Conservation (phyloP, 2,888 invertebrate genomes). For the Unio delphinus region DNA sequence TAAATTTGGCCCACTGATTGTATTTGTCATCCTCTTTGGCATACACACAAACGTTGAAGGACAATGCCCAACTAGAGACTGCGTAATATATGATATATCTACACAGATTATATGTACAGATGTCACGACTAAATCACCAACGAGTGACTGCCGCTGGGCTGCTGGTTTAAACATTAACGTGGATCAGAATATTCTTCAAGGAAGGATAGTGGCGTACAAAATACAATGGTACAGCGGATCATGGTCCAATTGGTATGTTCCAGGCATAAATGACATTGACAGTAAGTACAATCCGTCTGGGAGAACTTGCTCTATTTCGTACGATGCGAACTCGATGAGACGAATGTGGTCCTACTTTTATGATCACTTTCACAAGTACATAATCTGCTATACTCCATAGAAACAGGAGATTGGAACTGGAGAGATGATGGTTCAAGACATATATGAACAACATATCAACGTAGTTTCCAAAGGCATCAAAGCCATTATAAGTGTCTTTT, state of each 20-base stretch:
- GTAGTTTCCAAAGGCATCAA: too few relatives aligned
- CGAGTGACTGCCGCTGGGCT: constrained; percentile 16
- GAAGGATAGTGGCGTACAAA: constrained; percentile 20
- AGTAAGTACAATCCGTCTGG: constrained; percentile 10
- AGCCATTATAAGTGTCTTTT: too few relatives aligned
- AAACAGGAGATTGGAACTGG: background rate
- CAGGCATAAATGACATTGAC: constrained; percentile 23
- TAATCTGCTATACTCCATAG: constrained; percentile 10
- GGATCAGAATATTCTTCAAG: constrained; percentile 6
- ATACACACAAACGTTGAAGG: too few relatives aligned
- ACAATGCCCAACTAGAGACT: too few relatives aligned
- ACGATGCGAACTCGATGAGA: constrained; percentile 10
- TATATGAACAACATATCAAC: too few relatives aligned
- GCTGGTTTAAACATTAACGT: constrained; percentile 15
- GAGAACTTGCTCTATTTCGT: background rate
- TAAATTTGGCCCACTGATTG: too few relatives aligned
- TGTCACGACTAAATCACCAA: background rate
- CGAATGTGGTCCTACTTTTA: constrained; percentile 21
- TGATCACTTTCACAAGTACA: constrained; percentile 25
- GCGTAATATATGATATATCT: background rate
- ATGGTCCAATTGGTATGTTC: constrained; percentile 24
- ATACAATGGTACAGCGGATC: constrained; percentile 19
- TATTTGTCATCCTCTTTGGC: too few relatives aligned
- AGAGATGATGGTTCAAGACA: background rate
- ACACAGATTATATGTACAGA: constrained; percentile 12